Percentiles rank a stretch among this genome's conserved stretches.
Evolutionary conservation across 1,140 invertebrate species (phyloP).

Genomic region (Sipha flava): DNA sequence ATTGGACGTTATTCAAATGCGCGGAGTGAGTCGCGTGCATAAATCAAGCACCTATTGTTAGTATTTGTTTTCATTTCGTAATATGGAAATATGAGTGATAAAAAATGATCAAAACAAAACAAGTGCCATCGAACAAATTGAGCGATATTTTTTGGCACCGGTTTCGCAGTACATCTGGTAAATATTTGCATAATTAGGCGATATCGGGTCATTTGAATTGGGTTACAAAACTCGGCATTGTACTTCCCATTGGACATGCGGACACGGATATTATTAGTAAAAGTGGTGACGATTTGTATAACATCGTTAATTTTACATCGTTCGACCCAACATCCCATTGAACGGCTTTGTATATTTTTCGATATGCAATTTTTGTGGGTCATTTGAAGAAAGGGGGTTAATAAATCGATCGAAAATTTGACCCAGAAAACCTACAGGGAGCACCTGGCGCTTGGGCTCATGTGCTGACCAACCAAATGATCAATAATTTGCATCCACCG

Average conservation of each 20-base stretch:
- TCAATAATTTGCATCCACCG: not conserved
- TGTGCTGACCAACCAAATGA: no score
- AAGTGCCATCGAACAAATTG: not conserved
- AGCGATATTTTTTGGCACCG: not conserved
- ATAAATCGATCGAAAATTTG: slow-evolving; percentile 7
- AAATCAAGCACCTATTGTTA: not conserved
- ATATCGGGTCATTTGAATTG: no score
- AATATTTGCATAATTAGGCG: no score
- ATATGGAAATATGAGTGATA: not conserved
- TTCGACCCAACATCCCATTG: no score
- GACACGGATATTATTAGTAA: no score
- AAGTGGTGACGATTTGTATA: no score
- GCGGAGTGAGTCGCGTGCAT: not conserved
- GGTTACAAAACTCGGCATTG: no score
- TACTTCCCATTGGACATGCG: no score
- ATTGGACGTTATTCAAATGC: not conserved
- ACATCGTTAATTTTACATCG: no score
- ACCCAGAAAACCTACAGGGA: not conserved
- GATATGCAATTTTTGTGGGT: not conserved
- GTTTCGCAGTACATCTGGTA: not conserved
- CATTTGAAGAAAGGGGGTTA: not conserved
- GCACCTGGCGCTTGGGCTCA: not conserved
- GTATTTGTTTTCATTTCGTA: not conserved
- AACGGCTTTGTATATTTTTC: no score
- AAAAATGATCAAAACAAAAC: no score